Percentiles rank a stretch among this genome's conserved stretches.
Evolutionary conservation across 2,797 vertebrate species (phyloP).

Genomic region (Bryconaethiops microstoma): DNA sequence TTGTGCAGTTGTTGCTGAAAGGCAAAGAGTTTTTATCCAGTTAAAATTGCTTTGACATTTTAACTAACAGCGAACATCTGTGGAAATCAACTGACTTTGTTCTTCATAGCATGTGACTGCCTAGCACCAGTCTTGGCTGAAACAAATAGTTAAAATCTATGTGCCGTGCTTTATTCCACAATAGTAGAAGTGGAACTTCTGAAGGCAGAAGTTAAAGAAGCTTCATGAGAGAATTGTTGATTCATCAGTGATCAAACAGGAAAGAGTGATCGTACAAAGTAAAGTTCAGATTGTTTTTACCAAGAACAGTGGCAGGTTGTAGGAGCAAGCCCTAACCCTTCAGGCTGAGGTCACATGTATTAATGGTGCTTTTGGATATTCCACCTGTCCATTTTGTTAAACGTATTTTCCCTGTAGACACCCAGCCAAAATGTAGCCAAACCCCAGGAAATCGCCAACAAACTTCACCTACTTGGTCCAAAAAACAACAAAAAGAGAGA

Average conservation of each 20-base stretch:
- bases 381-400: no score
- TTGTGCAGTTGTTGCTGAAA: not conserved
- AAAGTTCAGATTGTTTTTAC: not conserved
- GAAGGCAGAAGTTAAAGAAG: slow-evolving; percentile 4
- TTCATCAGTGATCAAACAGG: no score
- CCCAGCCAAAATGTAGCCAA: no score
- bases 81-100: not conserved
- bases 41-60: not conserved
- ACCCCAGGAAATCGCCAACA: no score
- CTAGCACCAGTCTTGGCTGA: not conserved
- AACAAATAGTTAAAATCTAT: not conserved
- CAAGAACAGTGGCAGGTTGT: not conserved
- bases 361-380: no score
- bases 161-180: not conserved
- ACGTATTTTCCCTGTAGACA: no score
- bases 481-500: not conserved
- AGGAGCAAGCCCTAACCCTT: no score
- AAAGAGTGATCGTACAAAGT: not conserved
- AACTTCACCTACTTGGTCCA: not conserved
- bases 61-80: not conserved
- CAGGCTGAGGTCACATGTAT: no score
- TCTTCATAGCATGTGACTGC: not conserved
- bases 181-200: not conserved
- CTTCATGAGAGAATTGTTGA: not conserved
- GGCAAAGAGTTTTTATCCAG: not conserved